These are phyloP conservation scores for Lathamus discolor DNA, from an alignment of 2,113 vertebrate species.

Conservation along the genomic window DNA sequence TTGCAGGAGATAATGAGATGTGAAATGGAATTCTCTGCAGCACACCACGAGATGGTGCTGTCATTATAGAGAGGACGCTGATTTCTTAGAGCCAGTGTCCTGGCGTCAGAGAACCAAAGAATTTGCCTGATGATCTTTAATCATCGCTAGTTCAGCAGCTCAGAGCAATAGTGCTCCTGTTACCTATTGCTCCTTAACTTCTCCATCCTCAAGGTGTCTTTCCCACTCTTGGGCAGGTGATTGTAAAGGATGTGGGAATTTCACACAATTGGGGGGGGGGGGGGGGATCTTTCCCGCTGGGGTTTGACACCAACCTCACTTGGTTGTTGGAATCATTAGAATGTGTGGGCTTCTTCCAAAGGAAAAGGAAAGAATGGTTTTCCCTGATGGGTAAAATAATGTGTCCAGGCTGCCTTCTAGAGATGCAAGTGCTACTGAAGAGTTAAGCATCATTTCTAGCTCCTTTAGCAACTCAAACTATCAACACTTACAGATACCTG, in stretches of 20 bases:
- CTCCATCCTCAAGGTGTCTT: neutral
- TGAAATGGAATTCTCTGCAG: neutral
- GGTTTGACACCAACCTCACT: neutral
- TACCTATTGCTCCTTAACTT: neutral
- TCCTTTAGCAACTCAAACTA: neutral
- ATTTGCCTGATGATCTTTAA: neutral
- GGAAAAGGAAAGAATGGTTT: neutral
- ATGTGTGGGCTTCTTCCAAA: neutral
- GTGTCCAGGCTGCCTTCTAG: neutral
- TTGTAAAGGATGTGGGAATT: neutral
- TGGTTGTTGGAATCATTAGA: neutral
- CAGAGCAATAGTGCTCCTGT: neutral
- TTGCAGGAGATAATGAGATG: neutral
- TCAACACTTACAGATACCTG: neutral
- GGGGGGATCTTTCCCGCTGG: neutral
- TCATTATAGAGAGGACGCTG: neutral
- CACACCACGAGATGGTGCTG: slow-evolving; percentile 58
- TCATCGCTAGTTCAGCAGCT: neutral
- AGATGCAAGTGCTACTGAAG: neutral
- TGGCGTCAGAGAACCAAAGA: rapidly evolving
- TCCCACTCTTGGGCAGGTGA: neutral
- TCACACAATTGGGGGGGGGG: neutral
- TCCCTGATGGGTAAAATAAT: neutral
- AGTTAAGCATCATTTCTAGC: neutral
- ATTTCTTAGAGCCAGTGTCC: neutral